Evolutionary conservation across 1,140 invertebrate species (phyloP).

Genomic region (Neomicropteryx cornuta): DNA sequence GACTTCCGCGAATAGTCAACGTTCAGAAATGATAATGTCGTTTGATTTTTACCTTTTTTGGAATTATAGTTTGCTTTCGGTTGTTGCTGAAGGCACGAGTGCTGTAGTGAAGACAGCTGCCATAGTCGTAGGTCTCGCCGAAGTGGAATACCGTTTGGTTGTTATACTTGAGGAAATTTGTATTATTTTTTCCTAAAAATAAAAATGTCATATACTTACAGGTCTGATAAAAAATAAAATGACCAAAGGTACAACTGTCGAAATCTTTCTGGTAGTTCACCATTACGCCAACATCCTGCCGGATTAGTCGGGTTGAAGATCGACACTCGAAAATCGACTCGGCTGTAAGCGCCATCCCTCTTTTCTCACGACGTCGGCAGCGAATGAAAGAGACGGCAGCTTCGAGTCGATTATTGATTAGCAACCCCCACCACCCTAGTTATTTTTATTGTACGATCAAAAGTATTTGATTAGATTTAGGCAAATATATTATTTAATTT

Average conservation of each 20-base stretch:
- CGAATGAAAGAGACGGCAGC: too few relatives aligned
- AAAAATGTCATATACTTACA: too few relatives aligned
- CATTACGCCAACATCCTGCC: background rate
- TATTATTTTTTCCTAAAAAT: too few relatives aligned
- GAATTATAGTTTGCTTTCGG: slow-evolving; percentile 52
- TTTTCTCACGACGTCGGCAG: too few relatives aligned
- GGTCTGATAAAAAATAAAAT: too few relatives aligned
- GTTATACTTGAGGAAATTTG: slow-evolving; percentile 59
- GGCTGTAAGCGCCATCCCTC: background rate
- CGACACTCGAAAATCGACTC: background rate
- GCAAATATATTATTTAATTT: too few relatives aligned
- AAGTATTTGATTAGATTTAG: too few relatives aligned
- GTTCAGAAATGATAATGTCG: too few relatives aligned
- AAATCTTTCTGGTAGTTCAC: background rate
- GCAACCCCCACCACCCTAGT: too few relatives aligned
- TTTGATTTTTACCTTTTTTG: slow-evolving; percentile 20
- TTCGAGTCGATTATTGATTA: too few relatives aligned
- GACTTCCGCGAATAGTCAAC: too few relatives aligned
- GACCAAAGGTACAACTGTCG: background rate
- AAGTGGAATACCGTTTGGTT: slow-evolving; percentile 41
- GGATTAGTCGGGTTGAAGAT: background rate
- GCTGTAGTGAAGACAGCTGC: slow-evolving; percentile 74
- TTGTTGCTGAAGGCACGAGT: slow-evolving; percentile 60
- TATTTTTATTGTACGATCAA: too few relatives aligned
- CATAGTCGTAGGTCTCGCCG: slow-evolving; percentile 64